phyloP scores from a whole-genome alignment of 2,888 invertebrate genomes.

The Lampropteryx suffumata region DNA sequence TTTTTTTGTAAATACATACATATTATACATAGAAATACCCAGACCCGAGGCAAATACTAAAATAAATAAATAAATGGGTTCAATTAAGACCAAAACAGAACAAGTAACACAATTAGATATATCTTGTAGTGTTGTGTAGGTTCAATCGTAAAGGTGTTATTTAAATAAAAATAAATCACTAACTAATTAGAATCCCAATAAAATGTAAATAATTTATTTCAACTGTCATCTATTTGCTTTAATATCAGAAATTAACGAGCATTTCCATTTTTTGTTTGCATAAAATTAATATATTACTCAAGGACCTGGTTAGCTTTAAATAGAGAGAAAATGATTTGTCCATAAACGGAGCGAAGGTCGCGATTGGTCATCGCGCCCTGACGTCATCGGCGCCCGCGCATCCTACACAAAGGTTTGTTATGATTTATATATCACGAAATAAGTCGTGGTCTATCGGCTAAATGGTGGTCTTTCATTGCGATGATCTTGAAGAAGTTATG shows the following conservation, averaged over 20 bases:
- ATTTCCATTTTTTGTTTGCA: conserved; percentile 13
- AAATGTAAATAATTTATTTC: conserved; percentile 17
- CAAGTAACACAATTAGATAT: no score
- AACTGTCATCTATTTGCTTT: conserved; percentile 10
- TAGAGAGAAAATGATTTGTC: conserved; percentile 25
- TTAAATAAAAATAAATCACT: conserved; percentile 13
- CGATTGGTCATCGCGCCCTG: conserved; percentile 43
- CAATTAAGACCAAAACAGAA: no score
- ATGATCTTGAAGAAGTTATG: conserved; percentile 16
- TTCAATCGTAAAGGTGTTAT: no score
- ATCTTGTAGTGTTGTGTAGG: no score
- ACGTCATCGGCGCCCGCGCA: conserved; percentile 67
- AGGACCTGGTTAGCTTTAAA: conserved; percentile 21
- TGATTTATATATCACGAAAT: conserved; percentile 66
- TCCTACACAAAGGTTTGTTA: conserved; percentile 63
- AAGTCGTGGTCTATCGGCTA: conserved; percentile 52
- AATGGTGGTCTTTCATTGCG: conserved; percentile 34
- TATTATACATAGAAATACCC: no score
- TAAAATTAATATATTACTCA: conserved; percentile 14
- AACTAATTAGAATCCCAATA: conserved; percentile 1
- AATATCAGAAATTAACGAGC: conserved; percentile 5
- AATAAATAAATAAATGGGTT: no score
- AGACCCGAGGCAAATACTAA: no score
- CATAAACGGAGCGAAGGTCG: conserved; percentile 26
- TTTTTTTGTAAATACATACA: no score